Conservation (phyloP, 2,113 vertebrate species). For the Nanorana parkeri region DNA sequence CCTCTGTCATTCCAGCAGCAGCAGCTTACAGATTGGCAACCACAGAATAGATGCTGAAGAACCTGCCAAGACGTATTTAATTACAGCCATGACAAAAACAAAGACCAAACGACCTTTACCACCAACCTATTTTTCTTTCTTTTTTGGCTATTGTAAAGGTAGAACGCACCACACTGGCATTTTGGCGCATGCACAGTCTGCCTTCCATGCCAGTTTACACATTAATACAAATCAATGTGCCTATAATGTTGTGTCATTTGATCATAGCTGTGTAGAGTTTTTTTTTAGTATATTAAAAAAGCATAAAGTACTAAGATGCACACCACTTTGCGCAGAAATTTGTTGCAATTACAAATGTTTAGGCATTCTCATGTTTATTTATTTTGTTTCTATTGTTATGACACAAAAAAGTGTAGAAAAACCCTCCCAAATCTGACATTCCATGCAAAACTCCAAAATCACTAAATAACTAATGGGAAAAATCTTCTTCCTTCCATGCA, state of each 20-base stretch:
- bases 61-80: not conserved
- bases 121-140: not conserved
- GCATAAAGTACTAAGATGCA: too few species aligned
- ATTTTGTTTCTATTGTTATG: too few species aligned
- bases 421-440: too few species aligned
- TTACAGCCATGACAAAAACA: not conserved
- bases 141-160: conserved; percentile 1
- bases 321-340: too few species aligned
- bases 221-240: not conserved
- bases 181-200: not conserved
- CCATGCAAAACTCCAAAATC: too few species aligned
- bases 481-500: too few species aligned
- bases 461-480: too few species aligned
- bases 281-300: not conserved
- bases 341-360: too few species aligned
- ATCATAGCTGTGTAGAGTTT: not conserved
- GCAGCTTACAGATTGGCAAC: not conserved
- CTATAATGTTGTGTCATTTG: not conserved
- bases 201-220: not conserved
- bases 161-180: not conserved
- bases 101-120: not conserved
- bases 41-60: conserved; percentile 22
- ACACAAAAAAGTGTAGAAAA: too few species aligned
- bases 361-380: too few species aligned
- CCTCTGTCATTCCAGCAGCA: not conserved